Percentiles rank a stretch among this genome's conserved stretches.
Evolutionary conservation across 2,113 vertebrate species (phyloP).

Genomic region (Pristiophorus japonicus): DNA sequence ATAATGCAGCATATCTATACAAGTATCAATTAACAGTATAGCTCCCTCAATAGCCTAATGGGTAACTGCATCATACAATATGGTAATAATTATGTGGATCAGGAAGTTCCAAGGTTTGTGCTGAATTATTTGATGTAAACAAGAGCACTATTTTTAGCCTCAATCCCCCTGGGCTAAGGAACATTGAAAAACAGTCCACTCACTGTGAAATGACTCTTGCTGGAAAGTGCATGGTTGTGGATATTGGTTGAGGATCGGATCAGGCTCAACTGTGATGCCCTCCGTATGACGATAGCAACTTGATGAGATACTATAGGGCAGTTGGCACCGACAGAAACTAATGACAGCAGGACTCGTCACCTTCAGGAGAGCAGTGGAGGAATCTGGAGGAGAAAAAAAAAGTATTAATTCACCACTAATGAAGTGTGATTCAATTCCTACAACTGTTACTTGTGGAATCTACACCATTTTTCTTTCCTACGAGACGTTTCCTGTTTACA

Average conservation of each 20-base stretch:
- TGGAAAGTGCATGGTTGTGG: not conserved
- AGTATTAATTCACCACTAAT: not conserved
- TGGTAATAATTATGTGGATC: not conserved
- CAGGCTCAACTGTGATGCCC: not conserved
- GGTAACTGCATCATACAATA: not conserved
- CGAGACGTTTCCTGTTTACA: not conserved
- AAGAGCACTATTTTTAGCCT: conserved; percentile 12
- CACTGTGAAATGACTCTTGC: not conserved
- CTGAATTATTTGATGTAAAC: not conserved
- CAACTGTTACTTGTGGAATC: not conserved
- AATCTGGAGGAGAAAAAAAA: not conserved
- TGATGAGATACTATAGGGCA: not conserved
- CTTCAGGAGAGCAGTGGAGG: not conserved
- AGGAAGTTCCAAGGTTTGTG: not conserved
- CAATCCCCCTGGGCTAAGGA: not conserved
- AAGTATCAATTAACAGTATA: not conserved
- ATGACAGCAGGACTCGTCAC: not conserved
- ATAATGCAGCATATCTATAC: not conserved
- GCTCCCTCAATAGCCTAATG: not conserved
- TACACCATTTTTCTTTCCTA: not conserved
- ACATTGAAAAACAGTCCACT: not conserved
- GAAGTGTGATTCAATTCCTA: not conserved
- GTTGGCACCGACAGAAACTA: not conserved
- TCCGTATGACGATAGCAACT: not conserved
- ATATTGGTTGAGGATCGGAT: not conserved